phyloP scores from a whole-genome alignment of 2,113 vertebrate genomes.

The Datnioides undecimradiatus region DNA sequence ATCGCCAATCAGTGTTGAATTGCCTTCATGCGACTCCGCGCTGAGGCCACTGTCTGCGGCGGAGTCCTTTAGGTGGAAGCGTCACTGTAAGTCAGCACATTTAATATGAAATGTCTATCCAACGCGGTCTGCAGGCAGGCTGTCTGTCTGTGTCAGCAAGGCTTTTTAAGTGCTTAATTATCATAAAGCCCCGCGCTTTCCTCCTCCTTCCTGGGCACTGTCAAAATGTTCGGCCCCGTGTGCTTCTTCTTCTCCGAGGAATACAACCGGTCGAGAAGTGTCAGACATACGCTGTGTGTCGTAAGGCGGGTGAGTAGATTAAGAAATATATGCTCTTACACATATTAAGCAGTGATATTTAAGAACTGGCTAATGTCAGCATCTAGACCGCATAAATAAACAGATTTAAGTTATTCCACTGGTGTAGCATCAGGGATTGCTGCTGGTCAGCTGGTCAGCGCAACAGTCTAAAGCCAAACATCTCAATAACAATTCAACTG shows the following conservation, averaged over 20 bases:
- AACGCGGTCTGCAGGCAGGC: constrained; percentile 32
- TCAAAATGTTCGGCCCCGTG: constrained; percentile 2
- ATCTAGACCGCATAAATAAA: background rate
- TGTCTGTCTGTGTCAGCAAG: constrained; percentile 53
- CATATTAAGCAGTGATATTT: background rate
- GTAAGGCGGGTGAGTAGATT: too few species aligned
- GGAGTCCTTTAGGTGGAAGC: constrained; percentile 33
- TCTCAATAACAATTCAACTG: too few species aligned
- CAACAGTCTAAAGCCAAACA: background rate
- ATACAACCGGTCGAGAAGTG: background rate
- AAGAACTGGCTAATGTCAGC: background rate
- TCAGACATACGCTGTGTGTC: background rate
- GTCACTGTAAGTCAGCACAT: constrained; percentile 42
- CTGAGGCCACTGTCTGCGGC: constrained; percentile 9
- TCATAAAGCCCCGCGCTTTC: constrained; percentile 47
- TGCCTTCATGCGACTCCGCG: constrained; percentile 1
- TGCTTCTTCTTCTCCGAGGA: constrained; percentile 3
- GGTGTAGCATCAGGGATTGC: background rate
- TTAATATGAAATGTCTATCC: constrained; percentile 33
- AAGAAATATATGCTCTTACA: background rate
- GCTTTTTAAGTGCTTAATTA: constrained; percentile 58
- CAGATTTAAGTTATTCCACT: background rate
- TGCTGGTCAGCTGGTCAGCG: background rate
- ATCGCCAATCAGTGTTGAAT: constrained; percentile 18
- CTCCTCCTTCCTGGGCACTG: constrained; percentile 43